Conservation (phyloP, 2,797 vertebrate species). For the Chrosomus eos region DNA sequence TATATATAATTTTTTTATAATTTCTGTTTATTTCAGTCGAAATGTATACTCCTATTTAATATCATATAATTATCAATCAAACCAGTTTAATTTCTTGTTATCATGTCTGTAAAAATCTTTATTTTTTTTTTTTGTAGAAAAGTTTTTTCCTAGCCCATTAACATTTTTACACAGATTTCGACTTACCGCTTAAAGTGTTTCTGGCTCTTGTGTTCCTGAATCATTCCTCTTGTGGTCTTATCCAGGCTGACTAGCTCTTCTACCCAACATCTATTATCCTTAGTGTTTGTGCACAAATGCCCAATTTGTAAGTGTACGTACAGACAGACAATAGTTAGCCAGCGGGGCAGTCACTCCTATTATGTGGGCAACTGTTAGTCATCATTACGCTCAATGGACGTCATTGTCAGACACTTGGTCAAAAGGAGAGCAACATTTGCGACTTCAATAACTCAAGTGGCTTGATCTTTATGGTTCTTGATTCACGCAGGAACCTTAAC, state of each 20-base stretch:
- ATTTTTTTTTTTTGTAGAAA: too few species aligned
- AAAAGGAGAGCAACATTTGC: conserved; percentile 43
- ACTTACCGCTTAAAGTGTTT: conserved; percentile 35
- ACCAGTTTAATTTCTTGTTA: not conserved
- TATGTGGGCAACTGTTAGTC: conserved; percentile 66
- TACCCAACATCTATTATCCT: conserved; percentile 64
- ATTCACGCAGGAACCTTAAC: not conserved
- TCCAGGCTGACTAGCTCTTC: conserved; percentile 36
- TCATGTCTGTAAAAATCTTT: not conserved
- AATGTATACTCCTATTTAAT: not conserved
- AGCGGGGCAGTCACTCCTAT: conserved; percentile 71
- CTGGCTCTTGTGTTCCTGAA: conserved; percentile 25
- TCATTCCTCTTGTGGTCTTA: conserved; percentile 51
- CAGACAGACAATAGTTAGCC: conserved; percentile 71
- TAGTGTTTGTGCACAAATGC: conserved; percentile 60
- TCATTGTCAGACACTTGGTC: conserved; percentile 69
- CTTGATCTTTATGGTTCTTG: conserved; percentile 20
- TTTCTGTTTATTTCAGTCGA: not conserved
- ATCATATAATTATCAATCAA: not conserved
- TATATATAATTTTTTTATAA: not conserved
- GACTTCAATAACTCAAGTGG: conserved; percentile 34
- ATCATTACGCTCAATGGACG: conserved; percentile 67
- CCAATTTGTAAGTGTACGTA: conserved; percentile 56
- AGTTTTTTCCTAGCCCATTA: not conserved
- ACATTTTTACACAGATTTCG: conserved; percentile 13